phyloP scores from a whole-genome alignment of 2,888 invertebrate genomes.

The Phanerotoma sp. region DNA sequence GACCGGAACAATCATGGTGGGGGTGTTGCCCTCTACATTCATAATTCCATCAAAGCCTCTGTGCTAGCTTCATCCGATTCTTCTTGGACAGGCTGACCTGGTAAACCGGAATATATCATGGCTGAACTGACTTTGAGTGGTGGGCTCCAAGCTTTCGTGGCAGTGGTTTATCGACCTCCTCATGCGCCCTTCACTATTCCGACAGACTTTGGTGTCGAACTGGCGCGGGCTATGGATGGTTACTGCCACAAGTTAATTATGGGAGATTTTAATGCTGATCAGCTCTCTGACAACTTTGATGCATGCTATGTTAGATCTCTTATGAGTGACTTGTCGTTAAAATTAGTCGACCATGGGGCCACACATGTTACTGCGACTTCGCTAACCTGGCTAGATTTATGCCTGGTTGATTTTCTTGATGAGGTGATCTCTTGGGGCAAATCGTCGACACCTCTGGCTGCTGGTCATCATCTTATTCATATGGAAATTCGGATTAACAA shows the following conservation, averaged over 20 bases:
- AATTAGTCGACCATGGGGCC: neutral
- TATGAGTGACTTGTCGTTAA: neutral
- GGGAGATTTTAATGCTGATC: neutral
- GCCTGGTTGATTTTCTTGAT: too few relatives aligned
- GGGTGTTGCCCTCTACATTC: neutral
- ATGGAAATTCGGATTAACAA: too few relatives aligned
- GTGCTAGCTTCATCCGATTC: too few relatives aligned
- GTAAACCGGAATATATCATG: too few relatives aligned
- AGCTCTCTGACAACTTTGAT: neutral
- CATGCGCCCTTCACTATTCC: neutral
- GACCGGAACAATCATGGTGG: conserved; percentile 3
- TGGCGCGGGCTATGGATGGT: neutral
- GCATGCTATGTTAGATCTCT: neutral
- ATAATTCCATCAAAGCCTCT: neutral
- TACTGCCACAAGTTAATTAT: neutral
- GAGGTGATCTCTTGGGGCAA: too few relatives aligned
- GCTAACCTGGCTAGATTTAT: neutral
- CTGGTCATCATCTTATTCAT: too few relatives aligned
- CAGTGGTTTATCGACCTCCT: neutral
- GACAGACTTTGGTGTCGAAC: too few relatives aligned
- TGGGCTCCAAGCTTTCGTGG: too few relatives aligned
- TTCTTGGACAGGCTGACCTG: too few relatives aligned
- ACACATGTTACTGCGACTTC: neutral
- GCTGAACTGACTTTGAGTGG: too few relatives aligned
- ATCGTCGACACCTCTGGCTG: too few relatives aligned